Percentiles rank a stretch among this genome's conserved stretches.
Conservation (phyloP, 2,113 vertebrate genomes). For the Siniperca chuatsi region DNA sequence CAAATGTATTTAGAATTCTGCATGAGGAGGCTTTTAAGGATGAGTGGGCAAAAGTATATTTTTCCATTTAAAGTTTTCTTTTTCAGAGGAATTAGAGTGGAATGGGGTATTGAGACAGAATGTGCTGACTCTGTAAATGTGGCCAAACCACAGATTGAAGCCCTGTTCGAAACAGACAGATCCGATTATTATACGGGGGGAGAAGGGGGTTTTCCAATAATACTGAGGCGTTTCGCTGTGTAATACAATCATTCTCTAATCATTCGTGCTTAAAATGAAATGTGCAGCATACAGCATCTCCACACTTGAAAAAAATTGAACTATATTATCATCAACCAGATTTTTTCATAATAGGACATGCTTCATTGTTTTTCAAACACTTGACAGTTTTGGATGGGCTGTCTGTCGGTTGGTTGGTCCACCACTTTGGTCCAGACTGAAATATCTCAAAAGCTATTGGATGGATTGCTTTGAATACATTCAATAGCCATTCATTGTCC, state of each 20-base stretch:
- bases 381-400: background rate
- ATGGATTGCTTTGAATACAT: background rate
- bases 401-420: background rate
- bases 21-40: constrained; percentile 6
- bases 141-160: constrained; percentile 66
- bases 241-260: constrained; percentile 32
- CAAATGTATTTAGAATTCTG: constrained; percentile 43
- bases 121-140: constrained; percentile 67
- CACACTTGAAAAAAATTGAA: background rate
- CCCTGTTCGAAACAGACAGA: constrained; percentile 43
- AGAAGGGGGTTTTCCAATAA: constrained; percentile 42
- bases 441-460: background rate
- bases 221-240: constrained; percentile 23
- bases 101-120: constrained; percentile 55
- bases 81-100: constrained; percentile 46
- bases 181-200: constrained; percentile 48
- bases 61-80: constrained; percentile 61
- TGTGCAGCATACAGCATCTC: constrained; percentile 13
- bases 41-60: constrained; percentile 30
- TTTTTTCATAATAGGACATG: background rate
- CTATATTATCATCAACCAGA: background rate
- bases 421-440: background rate
- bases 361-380: background rate
- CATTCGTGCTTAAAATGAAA: constrained; percentile 19
- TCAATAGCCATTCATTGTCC: background rate